Percentiles rank a stretch among this genome's conserved stretches.
phyloP scores from a whole-genome alignment of 1,140 invertebrate species.

The Yoshiicerus persimilis region DNA sequence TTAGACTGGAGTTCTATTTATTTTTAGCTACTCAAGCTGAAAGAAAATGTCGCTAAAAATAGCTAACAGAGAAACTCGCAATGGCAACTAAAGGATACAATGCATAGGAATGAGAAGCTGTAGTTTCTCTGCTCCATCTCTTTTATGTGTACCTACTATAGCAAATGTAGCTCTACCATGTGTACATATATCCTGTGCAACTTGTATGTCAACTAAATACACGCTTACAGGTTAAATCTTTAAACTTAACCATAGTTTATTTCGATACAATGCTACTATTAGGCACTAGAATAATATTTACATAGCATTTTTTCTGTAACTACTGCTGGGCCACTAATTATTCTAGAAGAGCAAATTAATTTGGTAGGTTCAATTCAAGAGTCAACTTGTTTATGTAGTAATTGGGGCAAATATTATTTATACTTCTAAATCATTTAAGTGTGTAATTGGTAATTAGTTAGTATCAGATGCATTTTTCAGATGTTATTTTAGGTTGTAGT shows the following conservation, averaged over 20 bases:
- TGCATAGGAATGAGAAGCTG: not conserved
- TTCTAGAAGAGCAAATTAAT: no score
- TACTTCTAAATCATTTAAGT: no score
- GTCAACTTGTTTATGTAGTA: no score
- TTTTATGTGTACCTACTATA: not conserved
- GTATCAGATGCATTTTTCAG: no score
- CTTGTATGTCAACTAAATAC: no score
- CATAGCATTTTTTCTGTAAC: no score
- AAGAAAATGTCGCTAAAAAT: constrained; percentile 39
- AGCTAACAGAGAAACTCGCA: not conserved
- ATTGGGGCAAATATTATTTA: no score
- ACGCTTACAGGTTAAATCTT: not conserved
- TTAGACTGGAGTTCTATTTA: constrained; percentile 26
- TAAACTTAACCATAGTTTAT: not conserved
- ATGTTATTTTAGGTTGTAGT: no score
- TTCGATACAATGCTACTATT: not conserved
- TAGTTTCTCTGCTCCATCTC: not conserved
- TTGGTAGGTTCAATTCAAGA: no score
- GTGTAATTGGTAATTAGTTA: no score
- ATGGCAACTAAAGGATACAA: not conserved
- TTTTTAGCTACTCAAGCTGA: constrained; percentile 42
- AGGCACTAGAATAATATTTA: not conserved
- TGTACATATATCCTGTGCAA: not conserved
- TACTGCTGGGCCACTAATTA: no score
- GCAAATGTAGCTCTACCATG: no score